These are phyloP conservation scores for Sisyra nigra DNA, from an alignment of 2,888 invertebrate species.

Conservation along the genomic window DNA sequence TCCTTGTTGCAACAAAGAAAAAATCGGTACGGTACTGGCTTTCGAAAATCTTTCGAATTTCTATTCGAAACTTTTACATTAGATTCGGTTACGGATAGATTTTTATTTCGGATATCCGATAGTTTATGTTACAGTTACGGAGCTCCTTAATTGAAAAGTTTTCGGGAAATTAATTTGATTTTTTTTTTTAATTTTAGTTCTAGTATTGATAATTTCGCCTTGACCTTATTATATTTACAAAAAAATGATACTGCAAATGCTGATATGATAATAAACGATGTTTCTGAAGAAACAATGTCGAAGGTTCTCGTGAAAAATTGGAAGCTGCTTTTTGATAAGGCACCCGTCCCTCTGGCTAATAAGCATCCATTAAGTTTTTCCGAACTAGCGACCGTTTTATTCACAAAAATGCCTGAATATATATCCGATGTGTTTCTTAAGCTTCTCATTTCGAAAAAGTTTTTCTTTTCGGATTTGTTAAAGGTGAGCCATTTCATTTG, in stretches of 20 bases:
- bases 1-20: slow-evolving; percentile 24
- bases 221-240: slow-evolving; percentile 33
- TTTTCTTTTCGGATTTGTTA: slow-evolving; percentile 12
- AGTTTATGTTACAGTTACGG: neutral
- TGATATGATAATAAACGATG: slow-evolving; percentile 26
- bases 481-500: neutral
- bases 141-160: too few species aligned
- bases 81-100: too few species aligned
- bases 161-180: too few species aligned
- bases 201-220: slow-evolving; percentile 26
- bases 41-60: neutral
- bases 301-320: slow-evolving; percentile 29
- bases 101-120: neutral
- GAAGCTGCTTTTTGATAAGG: slow-evolving; percentile 33
- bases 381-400: slow-evolving; percentile 34
- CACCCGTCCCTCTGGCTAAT: slow-evolving; percentile 19
- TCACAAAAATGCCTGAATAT: slow-evolving; percentile 28
- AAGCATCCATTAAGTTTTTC: slow-evolving; percentile 28
- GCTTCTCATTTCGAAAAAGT: slow-evolving; percentile 27
- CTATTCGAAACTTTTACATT: neutral
- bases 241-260: slow-evolving; percentile 32
- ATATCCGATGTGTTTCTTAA: slow-evolving; percentile 30
- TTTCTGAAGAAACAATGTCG: slow-evolving; percentile 25
- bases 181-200: slow-evolving; percentile 17
- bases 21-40: slow-evolving; percentile 15